Conservation (phyloP, 2,113 vertebrate genomes). For the Leucopsar rothschildi region DNA sequence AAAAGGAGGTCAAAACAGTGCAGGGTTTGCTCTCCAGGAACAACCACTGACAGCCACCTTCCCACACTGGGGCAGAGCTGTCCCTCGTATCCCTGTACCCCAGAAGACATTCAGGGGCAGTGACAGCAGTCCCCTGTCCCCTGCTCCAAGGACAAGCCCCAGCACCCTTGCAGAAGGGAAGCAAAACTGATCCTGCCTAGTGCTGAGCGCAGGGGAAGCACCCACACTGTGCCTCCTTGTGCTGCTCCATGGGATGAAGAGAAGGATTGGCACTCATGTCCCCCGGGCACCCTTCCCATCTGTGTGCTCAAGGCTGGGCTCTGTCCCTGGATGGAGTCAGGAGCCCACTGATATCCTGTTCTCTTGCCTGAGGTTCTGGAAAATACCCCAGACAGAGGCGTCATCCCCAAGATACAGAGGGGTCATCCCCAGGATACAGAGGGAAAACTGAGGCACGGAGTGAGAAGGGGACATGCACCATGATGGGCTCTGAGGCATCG, state of each 20-base stretch:
- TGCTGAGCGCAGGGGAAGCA: background rate
- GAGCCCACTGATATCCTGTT: rapidly evolving
- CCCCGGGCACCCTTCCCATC: background rate
- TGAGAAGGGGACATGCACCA: rapidly evolving
- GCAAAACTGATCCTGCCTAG: background rate
- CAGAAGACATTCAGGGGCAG: background rate
- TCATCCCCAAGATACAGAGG: background rate
- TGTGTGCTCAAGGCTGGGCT: rapidly evolving
- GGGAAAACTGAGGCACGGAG: background rate
- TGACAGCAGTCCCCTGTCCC: background rate
- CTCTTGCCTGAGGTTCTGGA: background rate
- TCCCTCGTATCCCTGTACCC: background rate
- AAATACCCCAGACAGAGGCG: background rate
- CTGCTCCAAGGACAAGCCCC: background rate
- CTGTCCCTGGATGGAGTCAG: background rate
- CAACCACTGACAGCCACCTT: background rate
- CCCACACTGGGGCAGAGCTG: background rate
- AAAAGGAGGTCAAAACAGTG: background rate
- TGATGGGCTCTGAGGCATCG: background rate
- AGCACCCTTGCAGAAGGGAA: background rate
- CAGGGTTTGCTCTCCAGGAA: rapidly evolving
- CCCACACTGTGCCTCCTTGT: background rate
- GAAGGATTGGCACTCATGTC: rapidly evolving
- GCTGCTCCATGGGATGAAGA: background rate
- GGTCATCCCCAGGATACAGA: background rate